Percentiles rank a stretch among this genome's conserved stretches.
phyloP scores from a whole-genome alignment of 1,140 invertebrate species.

The Drosophila pruinosa region DNA sequence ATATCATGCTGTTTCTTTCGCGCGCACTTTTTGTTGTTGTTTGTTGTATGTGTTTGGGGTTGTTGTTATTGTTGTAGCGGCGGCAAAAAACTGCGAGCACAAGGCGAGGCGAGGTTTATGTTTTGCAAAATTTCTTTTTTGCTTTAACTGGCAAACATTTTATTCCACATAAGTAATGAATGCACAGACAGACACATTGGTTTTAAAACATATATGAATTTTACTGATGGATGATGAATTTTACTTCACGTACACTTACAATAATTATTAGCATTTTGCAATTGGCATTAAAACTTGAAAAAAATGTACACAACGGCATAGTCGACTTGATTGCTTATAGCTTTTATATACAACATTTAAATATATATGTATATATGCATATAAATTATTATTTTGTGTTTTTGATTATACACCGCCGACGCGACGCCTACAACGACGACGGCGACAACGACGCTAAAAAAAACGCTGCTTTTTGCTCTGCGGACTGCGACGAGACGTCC shows the following conservation, averaged over 20 bases:
- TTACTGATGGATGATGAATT: no score
- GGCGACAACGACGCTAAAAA: constrained; percentile 42
- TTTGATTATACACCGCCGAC: constrained; percentile 41
- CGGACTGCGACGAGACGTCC: constrained; percentile 66
- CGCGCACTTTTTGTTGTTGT: constrained; percentile 41
- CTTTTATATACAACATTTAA: constrained; percentile 5
- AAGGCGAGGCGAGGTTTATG: constrained; percentile 1
- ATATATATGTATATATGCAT: constrained; percentile 8
- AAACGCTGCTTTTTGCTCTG: constrained; percentile 48
- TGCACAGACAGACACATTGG: background rate
- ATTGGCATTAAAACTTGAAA: constrained; percentile 22
- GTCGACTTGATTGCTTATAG: background rate
- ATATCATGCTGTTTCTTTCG: constrained; percentile 47
- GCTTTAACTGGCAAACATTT: constrained; percentile 5
- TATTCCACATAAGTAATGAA: background rate
- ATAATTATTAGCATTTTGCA: constrained; percentile 13
- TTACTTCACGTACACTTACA: constrained; percentile 22
- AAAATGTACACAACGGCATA: constrained; percentile 30
- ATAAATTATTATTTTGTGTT: constrained; percentile 43
- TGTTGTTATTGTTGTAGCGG: constrained; percentile 8
- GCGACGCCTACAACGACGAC: constrained; percentile 43
- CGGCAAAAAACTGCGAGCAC: background rate
- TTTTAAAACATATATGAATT: background rate
- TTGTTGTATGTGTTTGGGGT: constrained; percentile 15
- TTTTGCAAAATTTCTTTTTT: constrained; percentile 22